phyloP scores from a whole-genome alignment of 2,888 invertebrate genomes.

The Marasmarcha lunaedactyla region DNA sequence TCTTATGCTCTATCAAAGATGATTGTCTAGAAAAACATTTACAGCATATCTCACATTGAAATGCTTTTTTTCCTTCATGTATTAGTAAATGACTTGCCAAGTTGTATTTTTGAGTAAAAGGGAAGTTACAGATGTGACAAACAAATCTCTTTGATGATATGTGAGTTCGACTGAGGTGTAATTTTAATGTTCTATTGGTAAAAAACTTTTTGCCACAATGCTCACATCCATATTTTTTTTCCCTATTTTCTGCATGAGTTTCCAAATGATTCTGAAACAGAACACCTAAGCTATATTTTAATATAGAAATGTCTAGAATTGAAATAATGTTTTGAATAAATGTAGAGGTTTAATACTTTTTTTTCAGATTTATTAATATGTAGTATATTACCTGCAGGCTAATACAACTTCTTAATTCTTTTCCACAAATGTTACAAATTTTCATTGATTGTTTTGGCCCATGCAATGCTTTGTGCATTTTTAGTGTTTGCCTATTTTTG shows the following conservation, averaged over 20 bases:
- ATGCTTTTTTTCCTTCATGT: constrained; percentile 47
- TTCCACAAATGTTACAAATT: constrained; percentile 55
- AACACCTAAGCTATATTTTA: background rate
- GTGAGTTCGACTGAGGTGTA: constrained; percentile 40
- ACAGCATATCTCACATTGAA: constrained; percentile 49
- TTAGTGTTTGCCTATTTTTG: constrained; percentile 37
- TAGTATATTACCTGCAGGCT: constrained; percentile 30
- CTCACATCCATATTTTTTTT: constrained; percentile 41
- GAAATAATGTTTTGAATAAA: too few species aligned
- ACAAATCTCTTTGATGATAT: constrained; percentile 37
- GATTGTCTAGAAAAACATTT: constrained; percentile 40
- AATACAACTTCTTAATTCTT: constrained; percentile 32
- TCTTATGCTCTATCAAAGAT: constrained; percentile 41
- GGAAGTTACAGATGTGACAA: constrained; percentile 46
- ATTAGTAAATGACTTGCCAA: constrained; percentile 44
- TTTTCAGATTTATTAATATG: too few species aligned
- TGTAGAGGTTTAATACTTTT: too few species aligned
- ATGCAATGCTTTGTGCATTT: constrained; percentile 25
- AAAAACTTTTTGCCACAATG: constrained; percentile 58
- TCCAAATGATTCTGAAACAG: constrained; percentile 43
- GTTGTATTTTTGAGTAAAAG: constrained; percentile 51
- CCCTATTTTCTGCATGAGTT: constrained; percentile 47
- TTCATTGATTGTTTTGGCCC: constrained; percentile 14
- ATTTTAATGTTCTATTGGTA: constrained; percentile 34
- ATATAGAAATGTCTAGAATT: background rate